Percentiles rank a stretch among this genome's conserved stretches.
phyloP scores from a whole-genome alignment of 2,888 invertebrate species.

The Caenorhabditis japonica region DNA sequence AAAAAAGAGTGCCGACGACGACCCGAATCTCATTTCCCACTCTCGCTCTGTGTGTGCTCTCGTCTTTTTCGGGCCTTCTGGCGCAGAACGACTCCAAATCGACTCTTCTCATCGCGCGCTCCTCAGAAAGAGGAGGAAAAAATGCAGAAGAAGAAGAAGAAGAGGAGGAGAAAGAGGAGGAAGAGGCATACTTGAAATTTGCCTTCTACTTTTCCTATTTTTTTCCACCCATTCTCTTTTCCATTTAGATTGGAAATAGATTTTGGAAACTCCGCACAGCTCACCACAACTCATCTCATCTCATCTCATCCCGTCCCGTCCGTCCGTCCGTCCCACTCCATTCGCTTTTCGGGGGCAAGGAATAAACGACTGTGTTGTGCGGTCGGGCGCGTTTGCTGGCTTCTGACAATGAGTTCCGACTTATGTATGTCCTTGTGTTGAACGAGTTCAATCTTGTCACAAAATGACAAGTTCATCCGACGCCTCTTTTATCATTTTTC shows the following conservation, averaged over 20 bases:
- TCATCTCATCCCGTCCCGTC: background rate
- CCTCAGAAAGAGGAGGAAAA: constrained; percentile 18
- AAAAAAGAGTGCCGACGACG: constrained; percentile 11
- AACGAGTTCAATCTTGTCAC: too few relatives aligned
- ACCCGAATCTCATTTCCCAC: constrained; percentile 52
- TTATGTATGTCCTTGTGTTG: constrained; percentile 20
- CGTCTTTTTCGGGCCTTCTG: constrained; percentile 1
- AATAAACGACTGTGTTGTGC: background rate
- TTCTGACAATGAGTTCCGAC: constrained; percentile 6
- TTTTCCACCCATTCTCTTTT: constrained; percentile 45
- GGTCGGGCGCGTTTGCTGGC: too few relatives aligned
- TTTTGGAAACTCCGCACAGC: too few relatives aligned
- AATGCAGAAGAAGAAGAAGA: too few relatives aligned
- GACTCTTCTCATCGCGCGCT: constrained; percentile 39
- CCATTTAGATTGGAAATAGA: constrained; percentile 49
- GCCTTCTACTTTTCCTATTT: constrained; percentile 21
- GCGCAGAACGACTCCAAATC: constrained; percentile 46
- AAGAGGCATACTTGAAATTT: constrained; percentile 39
- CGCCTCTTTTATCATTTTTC: background rate
- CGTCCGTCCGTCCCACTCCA: constrained; percentile 1
- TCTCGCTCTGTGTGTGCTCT: background rate
- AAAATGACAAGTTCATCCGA: constrained; percentile 47
- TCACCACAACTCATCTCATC: too few relatives aligned
- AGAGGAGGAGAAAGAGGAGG: constrained; percentile 18
- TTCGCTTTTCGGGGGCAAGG: background rate